phyloP scores from a whole-genome alignment of 2,888 invertebrate species.

The Platycheirus rosarum region DNA sequence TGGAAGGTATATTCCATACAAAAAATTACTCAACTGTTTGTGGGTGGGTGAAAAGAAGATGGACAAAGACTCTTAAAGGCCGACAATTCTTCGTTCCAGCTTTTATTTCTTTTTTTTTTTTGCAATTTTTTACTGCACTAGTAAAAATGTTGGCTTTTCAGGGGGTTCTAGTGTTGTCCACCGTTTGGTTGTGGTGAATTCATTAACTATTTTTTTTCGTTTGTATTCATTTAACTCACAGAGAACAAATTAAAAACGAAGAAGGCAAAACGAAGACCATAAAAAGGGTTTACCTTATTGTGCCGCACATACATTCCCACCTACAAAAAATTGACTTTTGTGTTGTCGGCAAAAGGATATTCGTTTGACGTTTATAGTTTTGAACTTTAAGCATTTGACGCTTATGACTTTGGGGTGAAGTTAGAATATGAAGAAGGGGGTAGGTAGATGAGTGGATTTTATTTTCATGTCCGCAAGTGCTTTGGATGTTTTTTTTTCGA shows the following conservation, averaged over 20 bases:
- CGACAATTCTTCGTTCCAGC: constrained; percentile 23
- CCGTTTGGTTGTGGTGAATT: constrained; percentile 70
- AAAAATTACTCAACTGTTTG: neutral
- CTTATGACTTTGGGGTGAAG: constrained; percentile 36
- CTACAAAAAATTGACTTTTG: constrained; percentile 29
- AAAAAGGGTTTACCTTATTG: constrained; percentile 55
- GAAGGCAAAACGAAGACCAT: constrained; percentile 44
- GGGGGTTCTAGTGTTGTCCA: constrained; percentile 47
- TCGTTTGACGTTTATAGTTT: constrained; percentile 67
- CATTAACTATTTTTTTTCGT: constrained; percentile 62
- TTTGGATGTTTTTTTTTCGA: constrained; percentile 36
- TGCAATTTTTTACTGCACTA: no score
- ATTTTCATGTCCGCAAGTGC: constrained; percentile 60
- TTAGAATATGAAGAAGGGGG: neutral
- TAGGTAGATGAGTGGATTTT: neutral
- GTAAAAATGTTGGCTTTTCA: constrained; percentile 41
- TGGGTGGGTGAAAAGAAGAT: constrained; percentile 39
- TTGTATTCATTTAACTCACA: constrained; percentile 32
- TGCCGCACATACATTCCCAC: neutral
- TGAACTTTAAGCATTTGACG: constrained; percentile 64
- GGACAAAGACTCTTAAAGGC: constrained; percentile 56
- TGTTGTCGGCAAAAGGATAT: constrained; percentile 36
- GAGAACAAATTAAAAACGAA: constrained; percentile 63
- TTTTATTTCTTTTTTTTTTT: constrained; percentile 12
- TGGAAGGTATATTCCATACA: constrained; percentile 51